Base-by-base conservation (phyloP, 2,888 invertebrate genomes). In the Punctoribates punctum region DNA sequence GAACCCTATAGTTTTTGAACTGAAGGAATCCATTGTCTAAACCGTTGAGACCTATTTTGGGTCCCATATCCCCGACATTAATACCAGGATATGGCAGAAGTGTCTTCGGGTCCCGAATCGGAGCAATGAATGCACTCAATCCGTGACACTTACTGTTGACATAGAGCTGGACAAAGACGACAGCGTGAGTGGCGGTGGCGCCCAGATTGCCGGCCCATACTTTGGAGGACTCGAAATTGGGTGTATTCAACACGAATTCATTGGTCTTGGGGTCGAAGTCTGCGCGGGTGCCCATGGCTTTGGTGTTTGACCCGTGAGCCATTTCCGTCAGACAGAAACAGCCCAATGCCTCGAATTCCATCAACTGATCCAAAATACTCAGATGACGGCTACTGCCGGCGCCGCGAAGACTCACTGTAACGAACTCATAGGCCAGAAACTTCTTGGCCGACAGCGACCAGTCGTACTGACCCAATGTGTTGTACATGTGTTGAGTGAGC, bases 11-110 rank as follows among this genome's bases (percentile, higher is more conserved):
- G 20, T 93, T 89, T 82, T 92, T 89, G 85, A 96, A 95, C 85
- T 92, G 88, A 79, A 94, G 88, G 83, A 94, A 94, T 15, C 91
- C 97, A 86, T 97, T 97, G 83, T 97, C 97, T 57, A 96, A 85
- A 2, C 94, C 96, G 84, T 96, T 94, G 11, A 94, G 87, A 0
- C 93, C 96, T 60, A 93, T 87, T 85, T 97, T 97, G 83, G 92
- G 91, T 0, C 97, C 97, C 85, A 97, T 88, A 83, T 97, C 96
- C 0, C 96, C 96, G 0, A 96, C 91, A 0, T 87, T 88, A 0
- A 97, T 88, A 0, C 95, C 94, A 0, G 92, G 89, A 82, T 86
- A 88, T 0, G 93, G 88, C 74, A 88, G 82, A 81, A 92, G 83
- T 0, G 92, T 92, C 77, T 87, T 85, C 0, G 89, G 88, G 84